Evolutionary conservation across 2,797 vertebrate species (phyloP).

Genomic region (Gymnoscopelus braueri): DNA sequence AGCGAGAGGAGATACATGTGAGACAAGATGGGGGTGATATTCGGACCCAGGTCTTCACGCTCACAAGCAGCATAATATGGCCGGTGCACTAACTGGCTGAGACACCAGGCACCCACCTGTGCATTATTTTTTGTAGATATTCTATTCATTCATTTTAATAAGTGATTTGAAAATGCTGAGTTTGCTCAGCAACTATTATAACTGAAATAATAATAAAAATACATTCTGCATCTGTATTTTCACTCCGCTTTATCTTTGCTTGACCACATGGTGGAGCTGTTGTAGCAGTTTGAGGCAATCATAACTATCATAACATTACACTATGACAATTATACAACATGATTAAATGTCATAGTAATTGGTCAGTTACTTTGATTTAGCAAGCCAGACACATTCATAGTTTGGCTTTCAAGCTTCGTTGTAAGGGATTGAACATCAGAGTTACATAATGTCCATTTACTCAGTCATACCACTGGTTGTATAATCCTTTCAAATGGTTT

Average conservation of each 20-base stretch:
- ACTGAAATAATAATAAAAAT: conserved; percentile 34
- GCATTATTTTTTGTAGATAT: background rate
- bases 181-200: background rate
- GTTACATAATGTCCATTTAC: conserved; percentile 61
- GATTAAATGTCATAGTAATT: conserved; percentile 14
- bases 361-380: conserved; percentile 1
- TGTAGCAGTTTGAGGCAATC: conserved; percentile 31
- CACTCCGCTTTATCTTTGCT: background rate
- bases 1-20: too few species aligned
- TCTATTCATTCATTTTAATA: background rate
- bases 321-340: conserved; percentile 18
- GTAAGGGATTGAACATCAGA: background rate
- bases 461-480: conserved; percentile 56
- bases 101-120: too few species aligned
- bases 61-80: too few species aligned
- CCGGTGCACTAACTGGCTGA: too few species aligned
- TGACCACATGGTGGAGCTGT: conserved; percentile 61
- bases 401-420: too few species aligned
- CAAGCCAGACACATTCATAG: conserved; percentile 2
- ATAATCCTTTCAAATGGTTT: conserved; percentile 45
- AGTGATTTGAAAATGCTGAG: conserved; percentile 2
- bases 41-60: too few species aligned
- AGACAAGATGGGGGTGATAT: too few species aligned
- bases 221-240: background rate
- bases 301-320: conserved; percentile 23